Percentiles rank a stretch among this genome's conserved stretches.
phyloP scores from a whole-genome alignment of 2,888 invertebrate genomes.

The Scaptomyza parva region DNA sequence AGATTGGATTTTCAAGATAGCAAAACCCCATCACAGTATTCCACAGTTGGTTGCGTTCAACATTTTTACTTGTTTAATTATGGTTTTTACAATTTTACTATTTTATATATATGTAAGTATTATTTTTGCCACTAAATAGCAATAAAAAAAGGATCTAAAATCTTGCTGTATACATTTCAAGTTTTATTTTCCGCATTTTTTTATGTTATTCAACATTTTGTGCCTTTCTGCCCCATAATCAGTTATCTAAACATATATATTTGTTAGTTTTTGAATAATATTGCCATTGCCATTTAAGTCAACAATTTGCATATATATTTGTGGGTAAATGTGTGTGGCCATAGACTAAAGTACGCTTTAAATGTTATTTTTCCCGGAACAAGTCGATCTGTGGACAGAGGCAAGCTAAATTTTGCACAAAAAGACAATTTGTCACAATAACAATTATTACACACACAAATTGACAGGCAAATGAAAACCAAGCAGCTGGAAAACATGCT shows the following conservation, averaged over 20 bases:
- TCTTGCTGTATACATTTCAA: neutral
- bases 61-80: too few relatives aligned
- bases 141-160: neutral
- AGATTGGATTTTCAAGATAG: too few relatives aligned
- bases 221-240: slow-evolving; percentile 21
- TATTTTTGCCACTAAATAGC: neutral
- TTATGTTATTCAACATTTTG: slow-evolving; percentile 5
- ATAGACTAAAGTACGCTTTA: slow-evolving; percentile 36
- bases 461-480: slow-evolving; percentile 69
- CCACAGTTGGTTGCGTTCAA: too few relatives aligned
- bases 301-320: slow-evolving; percentile 47
- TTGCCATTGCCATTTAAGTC: slow-evolving; percentile 32
- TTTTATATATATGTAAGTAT: too few relatives aligned
- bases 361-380: slow-evolving; percentile 26
- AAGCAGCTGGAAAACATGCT: slow-evolving; percentile 73
- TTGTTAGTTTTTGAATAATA: slow-evolving; percentile 41
- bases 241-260: slow-evolving; percentile 18
- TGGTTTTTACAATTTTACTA: too few relatives aligned
- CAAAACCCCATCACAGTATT: too few relatives aligned
- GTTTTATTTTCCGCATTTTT: slow-evolving; percentile 8
- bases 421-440: slow-evolving; percentile 76
- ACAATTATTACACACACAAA: slow-evolving; percentile 70
- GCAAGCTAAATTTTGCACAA: slow-evolving; percentile 39
- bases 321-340: slow-evolving; percentile 32
- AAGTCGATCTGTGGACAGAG: slow-evolving; percentile 2